phyloP scores from a whole-genome alignment of 2,888 invertebrate species.

The Bembecia ichneumoniformis region DNA sequence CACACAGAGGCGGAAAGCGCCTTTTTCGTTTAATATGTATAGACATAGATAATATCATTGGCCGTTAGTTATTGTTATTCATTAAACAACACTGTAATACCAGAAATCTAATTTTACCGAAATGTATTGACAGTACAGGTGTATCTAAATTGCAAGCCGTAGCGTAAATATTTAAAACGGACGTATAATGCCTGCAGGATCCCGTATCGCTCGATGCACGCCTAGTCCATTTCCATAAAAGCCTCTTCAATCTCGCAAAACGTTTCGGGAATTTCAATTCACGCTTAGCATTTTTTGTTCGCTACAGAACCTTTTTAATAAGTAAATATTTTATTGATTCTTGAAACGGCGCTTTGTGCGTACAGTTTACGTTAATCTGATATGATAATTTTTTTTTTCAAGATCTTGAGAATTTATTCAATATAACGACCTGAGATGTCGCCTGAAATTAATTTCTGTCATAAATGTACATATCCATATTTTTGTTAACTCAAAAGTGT shows the following conservation, averaged over 20 bases:
- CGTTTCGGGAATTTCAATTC: constrained; percentile 69
- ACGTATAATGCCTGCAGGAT: constrained; percentile 22
- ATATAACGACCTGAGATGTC: too few species aligned
- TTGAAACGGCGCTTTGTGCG: neutral
- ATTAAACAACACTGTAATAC: neutral
- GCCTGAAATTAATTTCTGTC: too few species aligned
- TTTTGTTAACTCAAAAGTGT: too few species aligned
- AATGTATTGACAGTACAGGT: constrained; percentile 11
- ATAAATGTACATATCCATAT: too few species aligned
- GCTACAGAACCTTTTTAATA: constrained; percentile 18
- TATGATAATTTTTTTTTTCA: too few species aligned
- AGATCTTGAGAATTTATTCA: neutral
- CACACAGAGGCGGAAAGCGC: too few species aligned
- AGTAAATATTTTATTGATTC: constrained; percentile 17
- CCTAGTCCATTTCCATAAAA: constrained; percentile 69
- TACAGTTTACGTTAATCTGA: neutral
- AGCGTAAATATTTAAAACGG: constrained; percentile 62
- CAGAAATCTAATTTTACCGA: neutral
- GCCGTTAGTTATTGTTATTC: too few species aligned
- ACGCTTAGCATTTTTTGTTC: constrained; percentile 49
- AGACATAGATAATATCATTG: too few species aligned
- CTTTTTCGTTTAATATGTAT: too few species aligned
- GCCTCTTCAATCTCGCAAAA: constrained; percentile 70
- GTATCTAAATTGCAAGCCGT: constrained; percentile 49
- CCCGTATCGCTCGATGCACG: constrained; percentile 51